phyloP scores from a whole-genome alignment of 2,113 vertebrate species.

The Embiotoca jacksoni region DNA sequence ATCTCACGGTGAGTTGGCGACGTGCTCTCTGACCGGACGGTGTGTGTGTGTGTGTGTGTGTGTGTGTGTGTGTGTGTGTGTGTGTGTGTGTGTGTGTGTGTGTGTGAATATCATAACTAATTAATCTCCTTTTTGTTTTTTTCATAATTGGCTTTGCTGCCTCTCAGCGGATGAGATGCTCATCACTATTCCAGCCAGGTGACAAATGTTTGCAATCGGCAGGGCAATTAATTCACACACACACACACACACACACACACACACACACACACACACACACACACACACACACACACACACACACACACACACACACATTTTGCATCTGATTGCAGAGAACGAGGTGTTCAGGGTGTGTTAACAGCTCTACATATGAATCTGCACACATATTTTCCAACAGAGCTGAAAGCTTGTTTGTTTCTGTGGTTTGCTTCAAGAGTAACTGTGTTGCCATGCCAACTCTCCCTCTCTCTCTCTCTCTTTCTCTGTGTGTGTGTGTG shows the following conservation, averaged over 20 bases:
- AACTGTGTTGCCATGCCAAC: conserved; percentile 81
- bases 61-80: too few relatives aligned
- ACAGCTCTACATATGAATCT: conserved; percentile 50
- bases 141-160: conserved; percentile 61
- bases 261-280: not conserved
- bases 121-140: conserved; percentile 52
- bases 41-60: too few relatives aligned
- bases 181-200: conserved; percentile 73
- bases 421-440: conserved; percentile 72
- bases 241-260: not conserved
- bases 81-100: not conserved
- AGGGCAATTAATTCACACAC: conserved; percentile 37
- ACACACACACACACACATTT: conserved; percentile 17
- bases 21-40: too few relatives aligned
- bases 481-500: not conserved
- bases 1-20: too few relatives aligned
- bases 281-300: not conserved
- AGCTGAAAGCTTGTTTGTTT: conserved; percentile 74
- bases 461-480: conserved; percentile 34
- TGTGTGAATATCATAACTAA: conserved; percentile 61
- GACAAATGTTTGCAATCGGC: conserved; percentile 56
- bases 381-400: conserved; percentile 67
- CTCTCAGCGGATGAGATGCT: conserved; percentile 57
- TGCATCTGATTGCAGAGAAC: conserved; percentile 46
- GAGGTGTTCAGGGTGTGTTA: conserved; percentile 24